Base-by-base conservation (phyloP, 1,140 invertebrate genomes). In the Aleiodes sp. region DNA sequence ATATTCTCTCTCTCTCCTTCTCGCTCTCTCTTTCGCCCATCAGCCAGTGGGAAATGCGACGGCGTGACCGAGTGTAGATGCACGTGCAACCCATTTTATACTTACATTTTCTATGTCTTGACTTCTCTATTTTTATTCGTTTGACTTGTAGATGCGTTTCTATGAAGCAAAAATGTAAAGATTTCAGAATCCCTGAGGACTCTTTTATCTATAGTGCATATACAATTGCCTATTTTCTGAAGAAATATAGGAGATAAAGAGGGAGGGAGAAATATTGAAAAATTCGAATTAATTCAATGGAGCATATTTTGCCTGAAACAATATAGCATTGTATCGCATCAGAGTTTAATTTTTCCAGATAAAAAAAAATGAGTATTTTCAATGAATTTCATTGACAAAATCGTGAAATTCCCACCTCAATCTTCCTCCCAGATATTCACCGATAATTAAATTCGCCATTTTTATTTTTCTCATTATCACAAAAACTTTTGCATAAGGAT, bases 1-100 rank as follows among this genome's bases (percentile, higher is more conserved):
- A 64, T 61, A 33, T 57, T 43, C 52, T n/a, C 65, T 62, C 63
- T 31, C 63, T 6, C 28, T 12, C 60, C 24, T 52, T 46, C 12
- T 16, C 41, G 9, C 33, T 21, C 35, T 31, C 28, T 60, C 12
- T 16, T 61, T 31, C 24, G n/a, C 35, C n/a, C 21, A 52, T 61
- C n/a, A 9, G 24, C 12, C 24, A 29, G 37, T 33, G 24, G 33
- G 60, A 62, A 37, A 35, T 62, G 37, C 37, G 24, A n/a, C 19
- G 37, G 33, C 33, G 9, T 39, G 33, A 31, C 24, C 39, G 39
- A 46, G 63, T 52, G 46, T 52, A 14, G 16, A 62, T 37, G 37
- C 37, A 37, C 60, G 33, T 39, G 33, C 60, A 62, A 33, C 37
- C 19, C 60, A 37, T 62, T 62, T 39, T 33, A 39, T 39, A 62